Conservation (phyloP, 2,113 vertebrate genomes). For the Lanius ludovicianus region DNA sequence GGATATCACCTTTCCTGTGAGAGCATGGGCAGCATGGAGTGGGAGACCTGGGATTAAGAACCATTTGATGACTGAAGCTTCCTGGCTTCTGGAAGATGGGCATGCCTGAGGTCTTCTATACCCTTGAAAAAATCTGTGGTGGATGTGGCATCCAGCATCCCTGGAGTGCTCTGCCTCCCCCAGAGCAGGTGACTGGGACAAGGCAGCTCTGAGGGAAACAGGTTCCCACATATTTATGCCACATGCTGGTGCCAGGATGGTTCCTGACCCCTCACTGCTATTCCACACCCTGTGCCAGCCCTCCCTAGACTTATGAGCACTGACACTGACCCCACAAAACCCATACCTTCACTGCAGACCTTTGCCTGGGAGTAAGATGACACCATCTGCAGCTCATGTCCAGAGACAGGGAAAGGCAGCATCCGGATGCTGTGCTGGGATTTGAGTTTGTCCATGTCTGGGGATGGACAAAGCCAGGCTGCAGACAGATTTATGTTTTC, state of each 20-base stretch:
- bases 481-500: background rate
- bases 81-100: background rate
- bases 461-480: background rate
- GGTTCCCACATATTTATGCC: background rate
- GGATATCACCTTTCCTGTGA: background rate
- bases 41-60: background rate
- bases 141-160: background rate
- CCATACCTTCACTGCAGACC: background rate
- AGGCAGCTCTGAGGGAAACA: rapidly evolving
- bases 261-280: background rate
- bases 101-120: background rate
- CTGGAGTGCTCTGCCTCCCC: background rate
- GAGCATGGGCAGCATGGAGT: rapidly evolving
- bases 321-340: background rate
- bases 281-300: background rate
- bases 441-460: rapidly evolving
- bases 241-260: background rate
- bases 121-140: background rate
- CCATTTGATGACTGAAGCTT: background rate
- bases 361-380: background rate
- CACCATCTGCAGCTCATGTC: background rate
- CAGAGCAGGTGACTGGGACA: background rate
- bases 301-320: background rate
- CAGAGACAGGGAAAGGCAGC: background rate
- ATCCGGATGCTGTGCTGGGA: rapidly evolving